Evolutionary conservation across 1,140 invertebrate species (phyloP), one percentile per base, ranked within the genome.

Genomic region (Hydropsyche tenuis): DNA sequence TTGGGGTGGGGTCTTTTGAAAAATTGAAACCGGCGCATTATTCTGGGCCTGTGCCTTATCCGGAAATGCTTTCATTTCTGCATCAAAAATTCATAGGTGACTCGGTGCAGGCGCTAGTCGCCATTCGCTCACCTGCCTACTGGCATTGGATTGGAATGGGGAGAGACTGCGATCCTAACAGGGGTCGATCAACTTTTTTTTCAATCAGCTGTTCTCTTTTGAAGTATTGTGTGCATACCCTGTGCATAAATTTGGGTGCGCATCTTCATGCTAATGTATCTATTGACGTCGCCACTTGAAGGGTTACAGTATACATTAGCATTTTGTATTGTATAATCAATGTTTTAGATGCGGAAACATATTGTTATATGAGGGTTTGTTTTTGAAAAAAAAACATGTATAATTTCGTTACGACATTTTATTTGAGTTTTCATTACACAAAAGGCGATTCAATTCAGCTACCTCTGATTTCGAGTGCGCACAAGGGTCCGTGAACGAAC

Each of bases 1-100:
- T 37, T n/a, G n/a, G 30, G 30, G 27, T 43, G 14, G 12, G 11
- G 18, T 42, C 16, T 37, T 30, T 7, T 18, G 23, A 68, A 68
- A 66, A 68, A 68, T 45, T 68, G 16, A 68, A 68, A 68, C 45
- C 9, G 37, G 18, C 6, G 42, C 65, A 68, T 68, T 68, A 68
- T n/a, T 16, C 45, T 2, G 12, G 12, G 20, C 27, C 65, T 25
- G 22, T 46, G 25, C 68, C 37, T 46, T 42, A 56, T 70, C 51
- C 48, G 68, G 30, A 46, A 43, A 46, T 46, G 51, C 51, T 70
- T 70, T 70, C 51, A 70, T 70, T 70, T 70, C 56, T 70, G 42
- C 48, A 70, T 70, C 68, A 70, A 70, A 70, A 70, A 70, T 70
- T 70, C 68, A 70, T 70, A 70, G 51, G 48, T 42, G 37, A 23